Base-by-base conservation (phyloP, 1,140 invertebrate species). In the Plutomurus gul region DNA sequence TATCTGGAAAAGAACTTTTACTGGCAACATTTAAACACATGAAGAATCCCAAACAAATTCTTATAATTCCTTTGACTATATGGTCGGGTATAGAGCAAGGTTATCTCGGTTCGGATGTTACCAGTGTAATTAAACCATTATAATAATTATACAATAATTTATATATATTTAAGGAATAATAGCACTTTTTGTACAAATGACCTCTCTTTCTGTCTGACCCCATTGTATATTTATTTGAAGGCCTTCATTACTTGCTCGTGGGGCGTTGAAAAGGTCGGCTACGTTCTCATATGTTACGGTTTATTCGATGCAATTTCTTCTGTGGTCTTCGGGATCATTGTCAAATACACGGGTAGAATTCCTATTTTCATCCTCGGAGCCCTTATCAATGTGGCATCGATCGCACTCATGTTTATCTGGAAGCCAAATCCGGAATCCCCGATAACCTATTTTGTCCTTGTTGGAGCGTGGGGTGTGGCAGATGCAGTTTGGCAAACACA, bases 401-500 rank as follows among this genome's bases (percentile, higher is more conserved):
- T 84, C 51, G 25, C 60, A 4, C 18, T 46, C 3, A 89, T 95
- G 77, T 89, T 95, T 5, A 89, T 95, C 79, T 99, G 96, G 96
- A 91, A 90, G 76, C 95, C 96, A 0, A 91, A 93, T 85, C 93
- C 94, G 0, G 90, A 92, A 11, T 92, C 92, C 39, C 91, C 92
- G 0, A 88, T 92, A 16, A 88, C 95, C 2, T 98, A 98, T 89
- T 98, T 95, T 87, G 91, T 95, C 13, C 92, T 98, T 36, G 76
- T 49, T 13, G 81, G 72, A 4, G 18, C 75, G 0, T 99, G 96
- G 96, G 97, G 97, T 20, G 92, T 97, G n/a, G 94, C 94, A 6
- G 97, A 98, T 86, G 95, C 96, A 3, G 95, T 98, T 0, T 99
- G 96, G 96, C 96, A 98, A 86, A 98, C 97, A 0, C 96, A 98